phyloP scores from a whole-genome alignment of 1,140 invertebrate species.

The Drosophila cardini region DNA sequence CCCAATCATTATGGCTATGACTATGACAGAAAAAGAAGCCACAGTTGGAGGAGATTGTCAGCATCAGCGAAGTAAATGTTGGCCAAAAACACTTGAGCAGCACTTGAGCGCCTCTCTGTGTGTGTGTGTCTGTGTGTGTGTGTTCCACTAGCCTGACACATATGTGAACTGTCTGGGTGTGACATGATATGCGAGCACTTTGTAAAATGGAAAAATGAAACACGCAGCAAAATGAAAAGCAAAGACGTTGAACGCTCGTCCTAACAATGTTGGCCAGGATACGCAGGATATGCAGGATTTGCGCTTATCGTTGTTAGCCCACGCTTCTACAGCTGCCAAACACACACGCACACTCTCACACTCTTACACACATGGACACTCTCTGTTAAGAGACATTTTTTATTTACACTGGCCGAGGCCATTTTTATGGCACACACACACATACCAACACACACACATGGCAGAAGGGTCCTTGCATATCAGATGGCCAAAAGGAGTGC shows the following conservation, averaged over 20 bases:
- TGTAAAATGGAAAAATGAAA: slow-evolving; percentile 79
- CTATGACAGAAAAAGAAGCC: slow-evolving; percentile 38
- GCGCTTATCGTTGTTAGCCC: slow-evolving; percentile 63
- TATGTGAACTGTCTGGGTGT: slow-evolving; percentile 80
- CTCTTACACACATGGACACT: slow-evolving; percentile 3
- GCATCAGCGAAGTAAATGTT: slow-evolving; percentile 36
- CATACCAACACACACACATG: background rate
- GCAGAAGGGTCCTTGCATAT: slow-evolving; percentile 67
- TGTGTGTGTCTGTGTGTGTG: slow-evolving; percentile 37
- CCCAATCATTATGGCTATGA: slow-evolving; percentile 80
- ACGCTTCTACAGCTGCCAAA: slow-evolving; percentile 48
- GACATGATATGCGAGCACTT: slow-evolving; percentile 84
- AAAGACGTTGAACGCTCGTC: slow-evolving; percentile 34
- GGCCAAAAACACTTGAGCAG: slow-evolving; percentile 58
- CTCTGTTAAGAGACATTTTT: slow-evolving; percentile 68
- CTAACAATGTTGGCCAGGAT: slow-evolving; percentile 69
- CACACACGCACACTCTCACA: slow-evolving; percentile 14
- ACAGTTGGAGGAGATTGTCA: slow-evolving; percentile 43
- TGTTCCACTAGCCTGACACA: slow-evolving; percentile 71
- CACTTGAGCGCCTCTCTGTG: slow-evolving; percentile 45
- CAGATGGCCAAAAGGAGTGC: slow-evolving; percentile 70
- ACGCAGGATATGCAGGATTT: slow-evolving; percentile 78
- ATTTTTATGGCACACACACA: slow-evolving; percentile 28
- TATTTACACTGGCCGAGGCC: slow-evolving; percentile 56
- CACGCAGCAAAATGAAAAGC: slow-evolving; percentile 57